A percentile compares a stretch with the other conserved stretches of the same genome.
Conservation (phyloP, 2,113 vertebrate species). For the Emydocephalus ijimae region DNA sequence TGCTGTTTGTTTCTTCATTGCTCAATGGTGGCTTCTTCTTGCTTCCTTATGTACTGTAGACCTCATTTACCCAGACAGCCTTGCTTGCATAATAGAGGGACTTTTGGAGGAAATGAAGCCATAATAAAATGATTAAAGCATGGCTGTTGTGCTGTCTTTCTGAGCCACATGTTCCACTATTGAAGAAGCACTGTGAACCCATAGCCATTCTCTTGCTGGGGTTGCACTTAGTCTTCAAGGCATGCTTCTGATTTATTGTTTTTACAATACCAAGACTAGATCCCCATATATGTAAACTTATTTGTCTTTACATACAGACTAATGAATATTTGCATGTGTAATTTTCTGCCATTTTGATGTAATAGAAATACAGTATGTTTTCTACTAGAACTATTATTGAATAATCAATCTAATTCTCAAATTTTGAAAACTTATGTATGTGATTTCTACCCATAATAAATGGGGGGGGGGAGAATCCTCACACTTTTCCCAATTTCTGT, state of each 20-base stretch:
- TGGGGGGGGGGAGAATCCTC: not conserved
- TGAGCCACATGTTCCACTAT: fast-evolving
- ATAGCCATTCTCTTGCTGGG: not conserved
- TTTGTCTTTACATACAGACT: not conserved
- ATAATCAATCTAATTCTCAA: not conserved
- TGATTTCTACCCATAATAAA: not conserved
- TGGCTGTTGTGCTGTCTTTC: not conserved
- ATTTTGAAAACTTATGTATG: not conserved
- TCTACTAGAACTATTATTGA: not conserved
- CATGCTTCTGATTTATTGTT: not conserved
- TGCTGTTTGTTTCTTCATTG: not conserved
- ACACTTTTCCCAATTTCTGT: not conserved
- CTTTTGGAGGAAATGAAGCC: not conserved
- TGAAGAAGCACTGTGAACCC: not conserved
- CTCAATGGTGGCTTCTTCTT: not conserved
- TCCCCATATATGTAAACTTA: not conserved
- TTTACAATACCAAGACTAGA: not conserved
- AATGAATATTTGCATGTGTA: not conserved
- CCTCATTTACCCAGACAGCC: not conserved
- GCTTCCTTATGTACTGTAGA: not conserved
- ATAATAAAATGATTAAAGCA: not conserved
- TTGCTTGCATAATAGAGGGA: not conserved
- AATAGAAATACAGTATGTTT: not conserved
- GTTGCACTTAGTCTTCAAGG: not conserved
- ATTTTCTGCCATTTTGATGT: not conserved